A percentile compares a stretch with the other conserved stretches of the same genome.
Evolutionary conservation across 2,797 vertebrate species (phyloP).

Genomic region (Cyprinella venusta): DNA sequence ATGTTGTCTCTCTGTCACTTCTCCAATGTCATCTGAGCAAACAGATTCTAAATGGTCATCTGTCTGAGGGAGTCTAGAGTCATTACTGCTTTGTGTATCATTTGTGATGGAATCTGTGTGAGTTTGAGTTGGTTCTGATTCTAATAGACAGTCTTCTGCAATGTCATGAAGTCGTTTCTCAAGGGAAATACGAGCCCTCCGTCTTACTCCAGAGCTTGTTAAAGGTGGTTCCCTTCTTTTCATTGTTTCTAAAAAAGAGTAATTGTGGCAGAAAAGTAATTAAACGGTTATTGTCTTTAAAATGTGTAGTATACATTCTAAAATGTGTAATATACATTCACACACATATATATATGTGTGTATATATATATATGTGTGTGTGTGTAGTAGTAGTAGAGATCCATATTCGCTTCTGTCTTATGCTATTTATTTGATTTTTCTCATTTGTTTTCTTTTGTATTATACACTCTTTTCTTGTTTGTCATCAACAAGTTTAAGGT

Average conservation of each 20-base stretch:
- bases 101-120: not conserved
- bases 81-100: not conserved
- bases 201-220: not conserved
- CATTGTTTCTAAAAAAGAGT: not conserved
- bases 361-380: too few species aligned
- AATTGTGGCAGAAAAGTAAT: too few species aligned
- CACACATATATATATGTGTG: too few species aligned
- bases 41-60: not conserved
- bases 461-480: too few species aligned
- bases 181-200: not conserved
- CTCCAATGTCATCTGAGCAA: not conserved
- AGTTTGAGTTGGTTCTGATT: not conserved
- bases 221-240: not conserved
- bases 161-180: not conserved
- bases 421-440: too few species aligned
- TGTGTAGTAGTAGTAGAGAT: too few species aligned
- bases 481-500: too few species aligned
- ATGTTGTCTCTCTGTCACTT: not conserved
- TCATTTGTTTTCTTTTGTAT: too few species aligned
- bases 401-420: too few species aligned
- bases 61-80: not conserved
- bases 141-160: not conserved
- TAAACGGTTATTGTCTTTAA: too few species aligned
- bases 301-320: too few species aligned
- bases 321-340: too few species aligned